Evolutionary conservation across 2,113 vertebrate genomes (phyloP).

Genomic region (cattle (Bos taurus)): ARS-UCD2.0 NC_037335.1:43607501-43608000

Average conservation of each 20-base stretch:
- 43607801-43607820: neutral
- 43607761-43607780: neutral
- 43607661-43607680: neutral
- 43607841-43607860: neutral
- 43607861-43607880: neutral
- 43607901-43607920: neutral
- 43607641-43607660: neutral
- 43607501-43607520: neutral
- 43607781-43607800: neutral
- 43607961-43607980: neutral
- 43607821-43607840: neutral
- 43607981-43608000: neutral
- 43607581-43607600: accelerated
- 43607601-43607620: neutral
- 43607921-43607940: neutral
- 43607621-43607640: no score
- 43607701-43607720: neutral
- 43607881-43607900: neutral
- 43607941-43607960: neutral
- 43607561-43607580: neutral
- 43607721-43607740: neutral
- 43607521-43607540: neutral
- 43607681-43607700: neutral
- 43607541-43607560: neutral
- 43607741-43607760: neutral